Conservation (phyloP, 2,888 invertebrate species). For the Anaspis maculata region DNA sequence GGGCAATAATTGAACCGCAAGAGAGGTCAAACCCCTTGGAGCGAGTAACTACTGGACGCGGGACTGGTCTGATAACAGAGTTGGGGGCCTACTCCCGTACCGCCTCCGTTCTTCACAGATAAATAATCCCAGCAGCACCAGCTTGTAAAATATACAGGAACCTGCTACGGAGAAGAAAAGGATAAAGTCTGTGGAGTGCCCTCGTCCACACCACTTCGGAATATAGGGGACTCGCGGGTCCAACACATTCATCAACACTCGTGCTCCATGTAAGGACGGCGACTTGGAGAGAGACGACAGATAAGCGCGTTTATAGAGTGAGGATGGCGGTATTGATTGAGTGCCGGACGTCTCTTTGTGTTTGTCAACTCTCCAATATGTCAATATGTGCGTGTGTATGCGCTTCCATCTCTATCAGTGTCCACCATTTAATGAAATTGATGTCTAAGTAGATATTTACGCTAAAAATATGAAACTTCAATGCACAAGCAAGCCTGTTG, state of each 20-base stretch:
- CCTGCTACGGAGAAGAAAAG: background rate
- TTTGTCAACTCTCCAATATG: conserved; percentile 19
- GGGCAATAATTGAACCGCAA: background rate
- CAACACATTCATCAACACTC: conserved; percentile 3
- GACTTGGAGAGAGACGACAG: background rate
- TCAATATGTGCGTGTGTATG: conserved; percentile 11
- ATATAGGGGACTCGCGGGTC: conserved; percentile 2
- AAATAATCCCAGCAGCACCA: background rate
- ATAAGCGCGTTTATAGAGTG: background rate
- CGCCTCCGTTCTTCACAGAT: too few species aligned
- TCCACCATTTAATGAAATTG: conserved; percentile 6
- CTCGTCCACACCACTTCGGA: background rate
- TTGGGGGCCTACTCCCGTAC: too few species aligned
- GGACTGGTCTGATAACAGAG: background rate
- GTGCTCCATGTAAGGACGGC: too few species aligned
- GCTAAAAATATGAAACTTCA: too few species aligned
- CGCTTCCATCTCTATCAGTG: background rate
- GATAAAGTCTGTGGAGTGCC: background rate
- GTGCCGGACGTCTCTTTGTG: conserved; percentile 18
- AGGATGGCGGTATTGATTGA: conserved; percentile 16
- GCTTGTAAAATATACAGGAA: too few species aligned
- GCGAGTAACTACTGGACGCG: background rate
- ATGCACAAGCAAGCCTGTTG: too few species aligned
- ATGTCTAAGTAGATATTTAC: conserved; percentile 4
- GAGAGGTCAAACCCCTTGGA: background rate